Evolutionary conservation across 1,140 invertebrate genomes (phyloP), one percentile per base, ranked within the genome.

Genomic region (Delia radicum): DNA sequence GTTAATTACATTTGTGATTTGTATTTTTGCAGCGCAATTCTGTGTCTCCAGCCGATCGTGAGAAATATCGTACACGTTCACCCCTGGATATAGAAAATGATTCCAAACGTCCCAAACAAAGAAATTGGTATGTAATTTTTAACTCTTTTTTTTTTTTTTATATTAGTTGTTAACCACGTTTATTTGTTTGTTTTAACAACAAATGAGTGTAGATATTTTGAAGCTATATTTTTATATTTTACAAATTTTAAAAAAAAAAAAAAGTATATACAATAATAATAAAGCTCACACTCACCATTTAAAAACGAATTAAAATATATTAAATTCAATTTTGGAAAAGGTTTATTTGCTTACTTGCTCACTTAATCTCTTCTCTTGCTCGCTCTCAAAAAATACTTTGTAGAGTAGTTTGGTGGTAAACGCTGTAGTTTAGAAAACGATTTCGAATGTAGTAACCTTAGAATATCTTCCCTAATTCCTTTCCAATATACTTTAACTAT

Each of bases 31-130:
- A 91, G 90, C 88, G 91, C 77, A 90, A 93, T 83, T 97, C 95
- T 74, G 94, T 97, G 85, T 97, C 95, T 1, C 95, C 95, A 1
- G 94, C 93, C 67, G 95, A 97, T 82, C 89, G 95, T 77, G 94
- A 96, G 83, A 96, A 96, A 86, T 96, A 95, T 87, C 90, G 91
- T 85, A 87, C 93, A 85, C 87, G 91, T 67, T 91, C 92, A 80
- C 87, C 92, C 78, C 87, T 88, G 84, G 89, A 93, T 87, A 87
- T 89, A 77, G 89, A 93, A 87, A 86, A 88, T 79, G 85, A 93
- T 86, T 90, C 89, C 85, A 93, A 95, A 88, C 88, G 92, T 75
- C 92, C 94, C 83, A 95, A 95, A 86, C 93, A 95, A 85, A 95
- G 85, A 95, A 95, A 87, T 92, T 92, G 90, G 94, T 95, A 90